Conservation (phyloP, 2,888 invertebrate species). For the Eilema griseolum region DNA sequence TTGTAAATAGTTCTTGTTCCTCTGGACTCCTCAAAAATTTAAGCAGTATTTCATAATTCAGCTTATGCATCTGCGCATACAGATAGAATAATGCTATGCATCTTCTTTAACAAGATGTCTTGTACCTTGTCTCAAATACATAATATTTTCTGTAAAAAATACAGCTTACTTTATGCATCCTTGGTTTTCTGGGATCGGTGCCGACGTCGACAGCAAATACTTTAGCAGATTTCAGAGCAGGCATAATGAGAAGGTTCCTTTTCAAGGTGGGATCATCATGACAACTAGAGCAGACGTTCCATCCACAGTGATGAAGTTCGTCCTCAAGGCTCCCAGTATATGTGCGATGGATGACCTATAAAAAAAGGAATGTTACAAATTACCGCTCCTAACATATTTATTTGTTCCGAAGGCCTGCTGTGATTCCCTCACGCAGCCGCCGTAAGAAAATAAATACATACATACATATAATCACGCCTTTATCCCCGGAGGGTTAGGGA, state of each 20-base stretch:
- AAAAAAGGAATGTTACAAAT: neutral
- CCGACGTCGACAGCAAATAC: conserved; percentile 94
- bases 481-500: no score
- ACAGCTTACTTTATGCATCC: conserved; percentile 89
- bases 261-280: conserved; percentile 86
- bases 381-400: neutral
- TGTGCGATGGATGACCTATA: conserved; percentile 94
- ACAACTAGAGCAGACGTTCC: conserved; percentile 99
- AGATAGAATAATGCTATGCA: no score
- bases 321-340: conserved; percentile 92
- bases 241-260: conserved; percentile 94
- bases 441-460: neutral
- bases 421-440: neutral
- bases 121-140: no score
- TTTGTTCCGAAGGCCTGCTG: neutral
- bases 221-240: conserved; percentile 92
- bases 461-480: no score
- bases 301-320: conserved; percentile 98
- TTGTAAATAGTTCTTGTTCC: no score
- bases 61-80: no score
- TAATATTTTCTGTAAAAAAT: no score
- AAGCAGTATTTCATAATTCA: no score
- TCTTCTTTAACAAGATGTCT: no score
- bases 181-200: conserved; percentile 90
- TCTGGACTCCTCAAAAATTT: neutral